A percentile compares a stretch with the other conserved stretches of the same genome.
phyloP scores from a whole-genome alignment of 2,113 vertebrate genomes.

The Donacobius atricapilla region DNA sequence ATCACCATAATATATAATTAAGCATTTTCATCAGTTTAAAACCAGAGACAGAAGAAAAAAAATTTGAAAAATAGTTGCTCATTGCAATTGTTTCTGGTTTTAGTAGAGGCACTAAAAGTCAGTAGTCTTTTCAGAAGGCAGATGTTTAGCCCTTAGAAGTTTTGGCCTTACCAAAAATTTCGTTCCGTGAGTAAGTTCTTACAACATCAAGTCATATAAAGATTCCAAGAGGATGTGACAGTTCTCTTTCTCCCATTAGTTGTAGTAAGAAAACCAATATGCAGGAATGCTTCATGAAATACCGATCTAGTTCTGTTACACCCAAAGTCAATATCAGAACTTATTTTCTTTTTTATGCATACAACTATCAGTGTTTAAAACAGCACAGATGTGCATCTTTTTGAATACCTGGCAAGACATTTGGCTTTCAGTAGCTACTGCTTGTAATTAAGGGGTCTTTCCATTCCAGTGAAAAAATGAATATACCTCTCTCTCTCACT shows the following conservation, averaged over 20 bases:
- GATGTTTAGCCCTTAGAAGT: neutral
- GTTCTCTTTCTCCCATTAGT: neutral
- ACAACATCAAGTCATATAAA: neutral
- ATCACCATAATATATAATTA: neutral
- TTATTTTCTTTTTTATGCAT: neutral
- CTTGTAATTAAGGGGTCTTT: neutral
- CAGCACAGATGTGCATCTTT: neutral
- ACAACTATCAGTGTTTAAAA: neutral
- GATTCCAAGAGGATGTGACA: neutral
- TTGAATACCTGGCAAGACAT: neutral
- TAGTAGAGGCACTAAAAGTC: neutral
- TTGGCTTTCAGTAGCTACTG: neutral
- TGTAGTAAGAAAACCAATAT: neutral
- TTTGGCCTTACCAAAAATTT: neutral
- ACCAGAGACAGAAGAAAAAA: neutral
- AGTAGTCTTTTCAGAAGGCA: neutral
- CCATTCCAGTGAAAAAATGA: neutral
- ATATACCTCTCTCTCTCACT: neutral
- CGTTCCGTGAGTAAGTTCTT: neutral
- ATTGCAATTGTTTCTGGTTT: neutral
- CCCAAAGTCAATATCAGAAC: neutral
- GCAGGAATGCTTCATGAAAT: neutral
- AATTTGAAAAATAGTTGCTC: neutral
- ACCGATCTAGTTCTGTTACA: fast-evolving
- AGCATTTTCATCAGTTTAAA: neutral